Percentiles rank a stretch among this genome's conserved stretches.
These are phyloP conservation scores for Pelodytes ibericus DNA, from an alignment of 2,797 vertebrate genomes.

Conservation along the genomic window DNA sequence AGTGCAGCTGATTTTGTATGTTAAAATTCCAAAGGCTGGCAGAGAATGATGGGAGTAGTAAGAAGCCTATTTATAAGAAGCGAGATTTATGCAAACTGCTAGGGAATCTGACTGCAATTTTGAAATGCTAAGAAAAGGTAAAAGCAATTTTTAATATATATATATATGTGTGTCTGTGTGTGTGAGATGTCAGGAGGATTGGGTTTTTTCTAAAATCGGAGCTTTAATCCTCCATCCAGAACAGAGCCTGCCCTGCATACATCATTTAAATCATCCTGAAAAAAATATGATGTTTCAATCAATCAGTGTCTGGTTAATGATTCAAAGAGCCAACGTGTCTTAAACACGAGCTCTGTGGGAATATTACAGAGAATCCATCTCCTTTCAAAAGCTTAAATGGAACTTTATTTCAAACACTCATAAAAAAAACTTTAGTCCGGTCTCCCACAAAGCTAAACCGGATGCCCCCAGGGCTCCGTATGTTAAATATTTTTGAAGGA, in stretches of 20 bases:
- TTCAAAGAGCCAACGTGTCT: slow-evolving; percentile 68
- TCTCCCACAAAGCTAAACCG: slow-evolving; percentile 60
- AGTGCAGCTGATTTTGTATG: too few species aligned
- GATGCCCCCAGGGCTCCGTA: slow-evolving; percentile 31
- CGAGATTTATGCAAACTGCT: neutral
- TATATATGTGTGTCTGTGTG: neutral
- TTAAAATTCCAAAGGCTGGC: too few species aligned
- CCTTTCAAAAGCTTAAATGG: slow-evolving; percentile 67
- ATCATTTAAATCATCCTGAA: slow-evolving; percentile 65
- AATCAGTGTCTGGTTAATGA: slow-evolving; percentile 66
- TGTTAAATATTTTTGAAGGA: slow-evolving; percentile 57
- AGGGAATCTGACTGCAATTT: neutral
- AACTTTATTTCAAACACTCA: slow-evolving; percentile 69
- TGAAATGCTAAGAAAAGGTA: neutral
- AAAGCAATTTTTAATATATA: slow-evolving; percentile 25
- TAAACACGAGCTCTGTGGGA: slow-evolving; percentile 65
- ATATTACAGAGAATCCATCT: slow-evolving; percentile 65
- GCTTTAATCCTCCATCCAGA: slow-evolving; percentile 34
- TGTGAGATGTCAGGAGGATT: slow-evolving; percentile 2
- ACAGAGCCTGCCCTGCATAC: slow-evolving; percentile 49
- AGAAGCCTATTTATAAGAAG: too few species aligned
- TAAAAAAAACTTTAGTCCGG: slow-evolving; percentile 61
- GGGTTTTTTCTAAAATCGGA: slow-evolving; percentile 18
- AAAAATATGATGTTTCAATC: slow-evolving; percentile 66
- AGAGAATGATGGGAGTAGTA: too few species aligned